Evolutionary conservation across 92 coral and sea anemone genomes (phyloP).

Genomic region (Epizoanthus fatuus): DNA sequence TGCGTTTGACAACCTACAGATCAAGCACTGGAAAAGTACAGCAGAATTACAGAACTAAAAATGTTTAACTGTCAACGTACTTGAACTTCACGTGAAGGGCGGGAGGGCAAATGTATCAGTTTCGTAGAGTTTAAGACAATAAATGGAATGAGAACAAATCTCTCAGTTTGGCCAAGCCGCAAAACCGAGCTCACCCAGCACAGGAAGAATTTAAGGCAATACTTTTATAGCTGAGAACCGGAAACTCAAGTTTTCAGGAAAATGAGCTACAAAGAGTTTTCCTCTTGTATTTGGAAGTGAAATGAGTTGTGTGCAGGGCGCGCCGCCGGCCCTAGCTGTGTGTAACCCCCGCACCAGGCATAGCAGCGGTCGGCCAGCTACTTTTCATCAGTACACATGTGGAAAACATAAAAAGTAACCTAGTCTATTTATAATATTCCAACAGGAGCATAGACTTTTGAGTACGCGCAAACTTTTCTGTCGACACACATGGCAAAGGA

Average conservation of each 20-base stretch:
- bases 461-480: not conserved
- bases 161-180: no score
- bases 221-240: not conserved
- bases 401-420: constrained; percentile 13
- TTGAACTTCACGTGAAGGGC: not conserved
- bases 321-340: not conserved
- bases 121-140: not conserved
- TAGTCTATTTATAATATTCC: not conserved
- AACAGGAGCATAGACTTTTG: not conserved
- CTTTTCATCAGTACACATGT: constrained; percentile 5
- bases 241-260: not conserved
- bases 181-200: no score
- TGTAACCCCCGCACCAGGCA: not conserved
- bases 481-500: not conserved
- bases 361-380: not conserved
- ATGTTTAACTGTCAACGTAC: not conserved
- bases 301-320: not conserved
- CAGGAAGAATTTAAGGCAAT: not conserved
- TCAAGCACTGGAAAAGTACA: not conserved
- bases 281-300: not conserved
- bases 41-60: not conserved
- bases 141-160: not conserved
- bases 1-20: not conserved
- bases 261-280: not conserved
- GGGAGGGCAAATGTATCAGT: not conserved